These are phyloP conservation scores for Peribatodes rhomboidaria DNA, from an alignment of 2,888 invertebrate genomes.

Conservation along the genomic window DNA sequence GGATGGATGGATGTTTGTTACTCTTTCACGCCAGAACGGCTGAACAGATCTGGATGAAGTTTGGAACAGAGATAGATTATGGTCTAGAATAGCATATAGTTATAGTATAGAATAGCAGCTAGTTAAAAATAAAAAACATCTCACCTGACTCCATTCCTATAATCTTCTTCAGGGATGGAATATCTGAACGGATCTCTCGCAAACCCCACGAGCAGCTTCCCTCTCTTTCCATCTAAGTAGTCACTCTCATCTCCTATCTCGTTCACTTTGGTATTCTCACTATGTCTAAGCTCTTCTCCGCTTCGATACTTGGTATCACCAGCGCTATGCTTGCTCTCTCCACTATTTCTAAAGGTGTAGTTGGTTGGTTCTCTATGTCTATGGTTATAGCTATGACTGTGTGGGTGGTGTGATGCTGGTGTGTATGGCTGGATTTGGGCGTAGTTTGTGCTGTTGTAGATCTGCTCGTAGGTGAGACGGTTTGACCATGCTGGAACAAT, in stretches of 20 bases:
- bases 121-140: slow-evolving; percentile 13
- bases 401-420: slow-evolving; percentile 50
- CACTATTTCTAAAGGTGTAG: background rate
- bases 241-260: slow-evolving; percentile 58
- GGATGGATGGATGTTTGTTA: too few relatives aligned
- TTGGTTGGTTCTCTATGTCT: slow-evolving; percentile 30
- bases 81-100: too few relatives aligned
- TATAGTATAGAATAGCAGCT: background rate
- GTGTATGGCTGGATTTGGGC: slow-evolving; percentile 69
- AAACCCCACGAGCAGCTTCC: slow-evolving; percentile 71
- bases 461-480: slow-evolving; percentile 69
- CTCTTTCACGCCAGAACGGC: too few relatives aligned
- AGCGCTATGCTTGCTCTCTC: background rate
- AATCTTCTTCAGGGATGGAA: slow-evolving; percentile 75
- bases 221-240: slow-evolving; percentile 46
- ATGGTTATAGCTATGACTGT: slow-evolving; percentile 49
- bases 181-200: slow-evolving; percentile 76
- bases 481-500: slow-evolving; percentile 70
- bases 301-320: background rate
- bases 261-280: slow-evolving; percentile 59
- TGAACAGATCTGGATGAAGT: too few relatives aligned
- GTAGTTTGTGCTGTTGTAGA: slow-evolving; percentile 74
- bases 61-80: too few relatives aligned
- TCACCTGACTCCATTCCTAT: slow-evolving; percentile 74
- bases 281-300: slow-evolving; percentile 37